Base-by-base conservation (phyloP, 2,797 vertebrate genomes). In the Anomalospiza imberbis region DNA sequence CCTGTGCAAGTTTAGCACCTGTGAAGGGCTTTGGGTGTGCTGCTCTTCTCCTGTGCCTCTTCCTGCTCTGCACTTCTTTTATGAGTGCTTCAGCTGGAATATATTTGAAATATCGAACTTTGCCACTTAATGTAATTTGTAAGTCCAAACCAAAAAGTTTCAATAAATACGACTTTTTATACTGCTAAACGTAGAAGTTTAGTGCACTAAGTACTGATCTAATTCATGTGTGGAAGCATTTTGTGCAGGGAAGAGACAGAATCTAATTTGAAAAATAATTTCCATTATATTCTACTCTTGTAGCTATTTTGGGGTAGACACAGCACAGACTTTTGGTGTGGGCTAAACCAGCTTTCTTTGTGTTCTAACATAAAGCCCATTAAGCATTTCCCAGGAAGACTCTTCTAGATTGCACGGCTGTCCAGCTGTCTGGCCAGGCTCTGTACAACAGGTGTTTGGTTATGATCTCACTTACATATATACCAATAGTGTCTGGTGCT, bases 391-490 rank as follows among this genome's bases (percentile, higher is more conserved):
- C 68, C 26, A 34, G 72, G 70, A 85, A 17, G 42, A 67, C 26
- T 83, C 53, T 58, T 94, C 20, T 18, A 72, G 82, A 61, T 74
- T 78, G 62, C 34, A 19, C 0, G 29, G 4, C 76, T 81, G 68
- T 85, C 73, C 54, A 36, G 85, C 92, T 94, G 86, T 92, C 89
- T 84, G 79, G 54, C 36, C 62, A 70, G 70, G 21, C 70, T 86
- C n/a, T 32, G 31, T 55, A 31, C 80, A 93, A 73, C 93, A 95
- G 91, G 73, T 95, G 92, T 78, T 95, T 81, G 44, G 55, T 81
- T 76, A 67, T 84, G 74, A 75, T 55, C 90, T 93, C 65, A 72
- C 32, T 75, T 84, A 51, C 61, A 58, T 48, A 15, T 62, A 20
- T 62, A 45, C 34, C 76, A 75, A 4, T 40, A 76, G 38, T 66